These are phyloP conservation scores for Formica selysi DNA, from an alignment of 1,140 invertebrate genomes.

Conservation along the genomic window DNA sequence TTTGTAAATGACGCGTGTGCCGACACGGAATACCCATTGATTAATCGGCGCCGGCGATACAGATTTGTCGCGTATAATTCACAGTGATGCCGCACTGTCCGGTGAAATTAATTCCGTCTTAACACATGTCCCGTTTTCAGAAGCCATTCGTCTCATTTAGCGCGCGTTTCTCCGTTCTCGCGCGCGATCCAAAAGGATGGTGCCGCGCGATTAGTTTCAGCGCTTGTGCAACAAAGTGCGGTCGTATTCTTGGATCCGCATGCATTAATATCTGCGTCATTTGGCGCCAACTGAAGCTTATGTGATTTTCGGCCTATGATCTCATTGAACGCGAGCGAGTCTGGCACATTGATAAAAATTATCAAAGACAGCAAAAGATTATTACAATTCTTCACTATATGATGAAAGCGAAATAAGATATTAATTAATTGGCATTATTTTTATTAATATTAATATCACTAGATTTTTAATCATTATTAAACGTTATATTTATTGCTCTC, in stretches of 20 bases:
- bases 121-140: conserved; percentile 60
- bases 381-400: neutral
- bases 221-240: conserved; percentile 59
- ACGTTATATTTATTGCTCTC: neutral
- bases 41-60: conserved; percentile 56
- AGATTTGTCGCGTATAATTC: conserved; percentile 59
- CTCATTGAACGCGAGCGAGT: conserved; percentile 20
- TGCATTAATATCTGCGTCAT: conserved; percentile 45
- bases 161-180: conserved; percentile 28
- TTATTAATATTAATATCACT: neutral
- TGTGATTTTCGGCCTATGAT: conserved; percentile 34
- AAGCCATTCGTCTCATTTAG: conserved; percentile 60
- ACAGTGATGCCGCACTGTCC: conserved; percentile 1
- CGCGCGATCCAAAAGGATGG: conserved; percentile 56
- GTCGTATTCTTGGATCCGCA: conserved; percentile 48
- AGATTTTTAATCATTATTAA: neutral
- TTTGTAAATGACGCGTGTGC: conserved; percentile 21
- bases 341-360: neutral
- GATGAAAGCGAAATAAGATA: neutral
- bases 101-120: conserved; percentile 57
- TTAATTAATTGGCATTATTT: neutral
- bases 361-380: neutral
- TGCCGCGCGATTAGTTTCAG: conserved; percentile 52
- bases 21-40: conserved; percentile 23
- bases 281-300: conserved; percentile 21